These are phyloP conservation scores for Ostrea denselamellosa DNA, from an alignment of 1,140 invertebrate species.

Conservation along the genomic window DNA sequence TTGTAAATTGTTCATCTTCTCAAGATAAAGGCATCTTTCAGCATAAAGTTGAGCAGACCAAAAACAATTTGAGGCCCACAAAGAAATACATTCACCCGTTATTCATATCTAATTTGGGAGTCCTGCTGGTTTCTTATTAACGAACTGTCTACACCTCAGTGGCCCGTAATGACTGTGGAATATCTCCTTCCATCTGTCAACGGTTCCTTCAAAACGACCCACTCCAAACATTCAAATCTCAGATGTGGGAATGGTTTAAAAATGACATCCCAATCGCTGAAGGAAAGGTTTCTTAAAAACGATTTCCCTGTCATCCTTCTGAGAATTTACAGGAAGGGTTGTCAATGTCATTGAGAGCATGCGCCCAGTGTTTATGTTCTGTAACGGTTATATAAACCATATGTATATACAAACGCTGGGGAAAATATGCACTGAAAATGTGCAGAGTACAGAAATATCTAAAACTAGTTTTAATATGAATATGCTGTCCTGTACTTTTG, in stretches of 20 bases:
- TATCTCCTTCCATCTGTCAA: background rate
- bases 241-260: background rate
- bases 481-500: background rate
- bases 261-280: slow-evolving; percentile 16
- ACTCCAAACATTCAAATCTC: background rate
- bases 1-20: too few relatives aligned
- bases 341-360: slow-evolving; percentile 19
- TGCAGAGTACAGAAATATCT: background rate
- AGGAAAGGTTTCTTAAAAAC: slow-evolving; percentile 2
- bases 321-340: background rate
- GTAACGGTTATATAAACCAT: slow-evolving; percentile 23
- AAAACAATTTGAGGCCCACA: background rate
- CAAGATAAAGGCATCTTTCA: too few relatives aligned
- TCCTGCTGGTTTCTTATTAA: background rate
- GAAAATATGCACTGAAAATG: slow-evolving; percentile 10
- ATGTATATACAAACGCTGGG: slow-evolving; percentile 25
- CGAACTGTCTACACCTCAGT: background rate
- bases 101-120: background rate
- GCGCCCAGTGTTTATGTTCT: slow-evolving; percentile 17
- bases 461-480: background rate
- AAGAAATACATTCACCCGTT: background rate
- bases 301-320: slow-evolving; percentile 16
- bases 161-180: background rate
- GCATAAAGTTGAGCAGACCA: too few relatives aligned
- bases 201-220: background rate